These are phyloP conservation scores for Lymantria dispar DNA, from an alignment of 2,888 invertebrate species.

Conservation along the genomic window DNA sequence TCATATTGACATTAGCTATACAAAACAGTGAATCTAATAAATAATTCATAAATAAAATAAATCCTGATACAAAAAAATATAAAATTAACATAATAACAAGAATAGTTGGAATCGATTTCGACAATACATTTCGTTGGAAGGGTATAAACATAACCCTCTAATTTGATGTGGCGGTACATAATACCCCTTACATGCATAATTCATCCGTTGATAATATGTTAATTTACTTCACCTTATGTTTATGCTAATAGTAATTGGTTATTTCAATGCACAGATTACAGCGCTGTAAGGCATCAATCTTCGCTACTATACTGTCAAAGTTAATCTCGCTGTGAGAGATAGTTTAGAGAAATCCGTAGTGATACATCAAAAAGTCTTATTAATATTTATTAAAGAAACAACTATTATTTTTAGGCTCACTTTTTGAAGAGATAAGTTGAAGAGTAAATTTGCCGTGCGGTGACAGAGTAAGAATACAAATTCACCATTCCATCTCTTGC, in stretches of 20 bases:
- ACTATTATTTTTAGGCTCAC: too few species aligned
- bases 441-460: too few species aligned
- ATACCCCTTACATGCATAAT: slow-evolving; percentile 64
- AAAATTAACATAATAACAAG: slow-evolving; percentile 52
- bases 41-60: slow-evolving; percentile 39
- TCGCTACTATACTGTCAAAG: slow-evolving; percentile 58
- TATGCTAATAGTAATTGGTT: slow-evolving; percentile 80
- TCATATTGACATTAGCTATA: slow-evolving; percentile 37
- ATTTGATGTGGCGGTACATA: slow-evolving; percentile 48
- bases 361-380: slow-evolving; percentile 35
- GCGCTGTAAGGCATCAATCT: slow-evolving; percentile 55
- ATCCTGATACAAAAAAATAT: slow-evolving; percentile 40
- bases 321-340: slow-evolving; percentile 46
- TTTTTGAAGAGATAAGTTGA: too few species aligned
- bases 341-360: slow-evolving; percentile 37
- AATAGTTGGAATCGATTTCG: slow-evolving; percentile 37
- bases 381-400: background rate
- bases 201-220: slow-evolving; percentile 71
- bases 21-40: slow-evolving; percentile 31
- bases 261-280: slow-evolving; percentile 69
- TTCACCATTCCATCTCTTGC: too few species aligned
- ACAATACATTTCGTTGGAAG: slow-evolving; percentile 38
- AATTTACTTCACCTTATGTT: slow-evolving; percentile 74
- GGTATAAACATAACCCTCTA: slow-evolving; percentile 57
- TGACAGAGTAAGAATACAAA: too few species aligned